A percentile compares a stretch with the other conserved stretches of the same genome.
phyloP scores from a whole-genome alignment of 2,113 vertebrate genomes.

The Callithrix jacchus region DNA sequence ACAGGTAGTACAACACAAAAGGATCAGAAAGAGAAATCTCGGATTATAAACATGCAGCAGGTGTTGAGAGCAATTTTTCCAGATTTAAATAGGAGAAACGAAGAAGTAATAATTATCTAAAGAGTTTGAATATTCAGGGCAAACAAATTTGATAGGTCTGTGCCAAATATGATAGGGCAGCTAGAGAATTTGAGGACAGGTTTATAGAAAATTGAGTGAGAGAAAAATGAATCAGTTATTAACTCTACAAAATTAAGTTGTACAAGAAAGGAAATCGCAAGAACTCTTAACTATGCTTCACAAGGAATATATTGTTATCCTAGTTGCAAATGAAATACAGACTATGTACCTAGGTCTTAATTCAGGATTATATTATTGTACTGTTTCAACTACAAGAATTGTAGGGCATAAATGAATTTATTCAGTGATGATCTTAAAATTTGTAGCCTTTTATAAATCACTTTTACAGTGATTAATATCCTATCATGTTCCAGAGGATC shows the following conservation, averaged over 20 bases:
- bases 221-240: not conserved
- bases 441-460: not conserved
- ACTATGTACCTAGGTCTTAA: not conserved
- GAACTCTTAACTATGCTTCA: not conserved
- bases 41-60: not conserved
- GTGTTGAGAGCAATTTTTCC: not conserved
- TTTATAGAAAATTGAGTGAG: not conserved
- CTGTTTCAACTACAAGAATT: not conserved
- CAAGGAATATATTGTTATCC: not conserved
- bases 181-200: not conserved
- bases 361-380: not conserved
- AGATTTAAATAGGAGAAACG: not conserved
- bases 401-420: not conserved
- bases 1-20: not conserved
- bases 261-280: not conserved
- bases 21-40: not conserved
- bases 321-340: not conserved
- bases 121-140: not conserved
- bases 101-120: not conserved
- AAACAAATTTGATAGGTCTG: not conserved
- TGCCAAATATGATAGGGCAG: not conserved
- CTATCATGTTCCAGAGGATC: not conserved
- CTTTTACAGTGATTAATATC: not conserved
- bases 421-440: not conserved
- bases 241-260: not conserved